phyloP scores from a whole-genome alignment of 2,797 vertebrate genomes.

The Epinephelus malabaricus region DNA sequence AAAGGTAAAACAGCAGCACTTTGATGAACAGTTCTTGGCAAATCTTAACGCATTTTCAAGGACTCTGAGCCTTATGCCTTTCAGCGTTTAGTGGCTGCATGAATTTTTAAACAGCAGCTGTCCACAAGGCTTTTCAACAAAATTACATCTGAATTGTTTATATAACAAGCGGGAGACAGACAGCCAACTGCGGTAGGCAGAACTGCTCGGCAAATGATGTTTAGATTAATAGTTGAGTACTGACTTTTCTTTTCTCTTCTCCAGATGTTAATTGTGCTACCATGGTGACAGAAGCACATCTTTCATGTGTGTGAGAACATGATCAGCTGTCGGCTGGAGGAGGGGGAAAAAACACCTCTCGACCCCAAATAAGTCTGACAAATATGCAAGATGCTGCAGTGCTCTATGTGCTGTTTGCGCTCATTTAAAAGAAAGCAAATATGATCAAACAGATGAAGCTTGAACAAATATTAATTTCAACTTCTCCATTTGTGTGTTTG shows the following conservation, averaged over 20 bases:
- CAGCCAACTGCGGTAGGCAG: background rate
- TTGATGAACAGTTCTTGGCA: background rate
- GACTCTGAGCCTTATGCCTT: slow-evolving; percentile 36
- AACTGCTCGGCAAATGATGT: slow-evolving; percentile 18
- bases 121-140: slow-evolving; percentile 35
- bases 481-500: background rate
- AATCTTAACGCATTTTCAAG: slow-evolving; percentile 32
- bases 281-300: slow-evolving; percentile 11
- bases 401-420: background rate
- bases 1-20: slow-evolving; percentile 26
- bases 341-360: background rate
- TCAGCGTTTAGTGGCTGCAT: slow-evolving; percentile 38
- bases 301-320: background rate
- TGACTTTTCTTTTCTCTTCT: background rate
- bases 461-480: background rate
- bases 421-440: background rate
- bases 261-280: background rate
- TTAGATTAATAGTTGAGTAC: slow-evolving; percentile 9
- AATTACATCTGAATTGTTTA: slow-evolving; percentile 43
- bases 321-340: background rate
- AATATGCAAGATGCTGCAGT: slow-evolving; percentile 4
- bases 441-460: slow-evolving; percentile 7
- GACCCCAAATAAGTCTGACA: background rate
- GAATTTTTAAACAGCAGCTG: slow-evolving; percentile 53
- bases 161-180: background rate